Evolutionary conservation across 2,113 vertebrate species (phyloP), one percentile per base, ranked within the genome.

Genomic region (Cathartes aura): DNA sequence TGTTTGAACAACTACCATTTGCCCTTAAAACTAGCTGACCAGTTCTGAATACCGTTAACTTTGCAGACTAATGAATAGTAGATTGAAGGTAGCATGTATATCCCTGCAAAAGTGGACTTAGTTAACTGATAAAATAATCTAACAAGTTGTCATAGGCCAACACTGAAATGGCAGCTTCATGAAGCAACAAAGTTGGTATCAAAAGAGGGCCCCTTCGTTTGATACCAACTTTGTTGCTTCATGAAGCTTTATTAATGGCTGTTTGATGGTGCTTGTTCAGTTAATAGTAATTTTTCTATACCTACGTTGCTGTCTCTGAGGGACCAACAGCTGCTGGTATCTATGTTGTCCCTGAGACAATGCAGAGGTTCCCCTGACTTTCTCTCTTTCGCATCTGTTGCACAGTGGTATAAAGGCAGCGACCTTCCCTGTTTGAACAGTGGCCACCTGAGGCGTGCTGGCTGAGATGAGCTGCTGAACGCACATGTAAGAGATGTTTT

Each of bases 401-500:
- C 18, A 15, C 10, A n/a, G 42, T 15, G 29, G 15, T 42, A 5
- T n/a, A 24, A 72, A n/a, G 50, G 58, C 40, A n/a, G 47, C 1
- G 5, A 55, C 58, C 74, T 38, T 62, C 40, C 34, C 18, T 23
- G 9, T 34, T 15, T 23, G 58, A 47, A 8, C n/a, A 29, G 58
- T 3, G n/a, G n/a, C 40, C 23, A 20, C 48, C 56, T 34, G 29
- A 9, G 3, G 27, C 20, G 1, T 2, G 24, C 30, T 16, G 50
- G n/a, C 66, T 8, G 40, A 15, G 56, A 8, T 12, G 29, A 63
- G 86, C 48, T 63, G 42, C 66, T 48, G 42, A 72, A 20, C 0
- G 9, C 12, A n/a, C 1, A 2, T 10, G 1, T 20, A 43, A 43
- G 47, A 48, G 22, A 11, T 14, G 22, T 6, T 36, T 26, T 40